Evolutionary conservation across 2,113 vertebrate genomes (phyloP).

Genomic region (Periophthalmodon schlosseri): DNA sequence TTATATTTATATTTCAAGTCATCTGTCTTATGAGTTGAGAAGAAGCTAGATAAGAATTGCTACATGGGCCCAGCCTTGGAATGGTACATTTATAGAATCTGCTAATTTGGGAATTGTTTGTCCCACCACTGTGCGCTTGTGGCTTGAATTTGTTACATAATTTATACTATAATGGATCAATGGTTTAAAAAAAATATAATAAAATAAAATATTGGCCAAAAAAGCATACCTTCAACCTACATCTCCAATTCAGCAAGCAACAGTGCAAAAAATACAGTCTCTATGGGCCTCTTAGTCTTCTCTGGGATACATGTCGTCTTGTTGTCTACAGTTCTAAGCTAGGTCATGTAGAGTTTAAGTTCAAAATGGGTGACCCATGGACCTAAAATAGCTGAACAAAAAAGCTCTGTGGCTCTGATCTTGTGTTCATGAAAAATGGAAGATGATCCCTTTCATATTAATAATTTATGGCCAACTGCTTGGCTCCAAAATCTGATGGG

Average conservation of each 20-base stretch:
- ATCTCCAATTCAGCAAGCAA: too few relatives aligned
- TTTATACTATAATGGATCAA: too few relatives aligned
- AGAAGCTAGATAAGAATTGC: background rate
- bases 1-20: too few relatives aligned
- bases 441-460: slow-evolving; percentile 38
- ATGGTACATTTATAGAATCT: background rate
- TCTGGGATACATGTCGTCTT: background rate
- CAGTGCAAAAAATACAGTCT: too few relatives aligned
- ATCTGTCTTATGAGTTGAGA: too few relatives aligned
- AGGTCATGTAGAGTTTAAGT: slow-evolving; percentile 23
- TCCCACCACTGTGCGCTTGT: too few relatives aligned
- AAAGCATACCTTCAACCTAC: too few relatives aligned
- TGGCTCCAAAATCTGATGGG: slow-evolving; percentile 23
- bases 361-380: background rate
- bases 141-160: too few relatives aligned
- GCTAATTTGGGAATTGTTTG: background rate
- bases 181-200: too few relatives aligned
- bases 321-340: slow-evolving; percentile 1
- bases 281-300: too few relatives aligned
- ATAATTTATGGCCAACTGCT: slow-evolving; percentile 49
- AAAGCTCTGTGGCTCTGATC: slow-evolving; percentile 20
- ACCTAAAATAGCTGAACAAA: slow-evolving; percentile 37
- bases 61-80: background rate
- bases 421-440: slow-evolving; percentile 59
- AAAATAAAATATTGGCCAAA: too few relatives aligned